These are phyloP conservation scores for Hipparchia sbordonii DNA, from an alignment of 2,888 invertebrate genomes.

Conservation along the genomic window DNA sequence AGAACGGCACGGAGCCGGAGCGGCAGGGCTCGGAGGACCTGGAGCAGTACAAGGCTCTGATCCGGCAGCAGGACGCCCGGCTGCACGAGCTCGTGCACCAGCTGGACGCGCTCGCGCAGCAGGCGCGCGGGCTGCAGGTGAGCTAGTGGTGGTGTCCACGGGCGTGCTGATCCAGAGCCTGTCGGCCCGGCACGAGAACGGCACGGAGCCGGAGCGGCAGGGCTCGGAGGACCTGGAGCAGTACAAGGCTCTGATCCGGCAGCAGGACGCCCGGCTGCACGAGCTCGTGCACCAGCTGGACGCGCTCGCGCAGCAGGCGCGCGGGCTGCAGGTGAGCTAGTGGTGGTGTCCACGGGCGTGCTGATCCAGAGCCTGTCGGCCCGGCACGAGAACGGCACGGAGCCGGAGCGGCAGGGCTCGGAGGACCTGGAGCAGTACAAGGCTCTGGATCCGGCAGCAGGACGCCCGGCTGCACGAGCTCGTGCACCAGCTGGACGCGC, in stretches of 20 bases:
- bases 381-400: constrained; percentile 50
- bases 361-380: constrained; percentile 57
- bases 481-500: constrained; percentile 67
- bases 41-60: constrained; percentile 93
- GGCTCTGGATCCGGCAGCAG: constrained; percentile 93
- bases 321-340: constrained; percentile 48
- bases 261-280: constrained; percentile 89
- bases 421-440: constrained; percentile 90
- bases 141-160: neutral
- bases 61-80: constrained; percentile 92
- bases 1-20: constrained; percentile 56
- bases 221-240: constrained; percentile 82
- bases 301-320: constrained; percentile 58
- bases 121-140: constrained; percentile 52
- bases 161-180: constrained; percentile 63
- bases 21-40: constrained; percentile 72
- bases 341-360: constrained; percentile 46
- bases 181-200: constrained; percentile 51
- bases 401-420: constrained; percentile 59
- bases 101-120: constrained; percentile 64
- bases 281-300: constrained; percentile 73
- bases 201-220: constrained; percentile 61
- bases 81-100: constrained; percentile 78
- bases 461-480: constrained; percentile 85
- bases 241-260: constrained; percentile 95